Conservation (phyloP, 2,888 invertebrate species). For the Lochmaea crataegi region DNA sequence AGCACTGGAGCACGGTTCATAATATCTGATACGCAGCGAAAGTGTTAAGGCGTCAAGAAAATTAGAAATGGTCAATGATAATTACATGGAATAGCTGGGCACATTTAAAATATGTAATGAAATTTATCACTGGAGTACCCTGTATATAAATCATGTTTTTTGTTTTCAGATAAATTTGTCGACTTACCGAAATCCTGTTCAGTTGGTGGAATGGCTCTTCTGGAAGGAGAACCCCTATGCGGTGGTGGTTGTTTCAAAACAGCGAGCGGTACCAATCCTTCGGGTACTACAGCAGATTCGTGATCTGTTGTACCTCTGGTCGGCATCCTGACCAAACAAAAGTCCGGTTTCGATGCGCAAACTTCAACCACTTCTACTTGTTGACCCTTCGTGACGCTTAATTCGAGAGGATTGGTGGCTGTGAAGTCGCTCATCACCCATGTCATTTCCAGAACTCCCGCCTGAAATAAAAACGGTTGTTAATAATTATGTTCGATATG, state of each 20-base stretch:
- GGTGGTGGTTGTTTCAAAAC: slow-evolving; percentile 82
- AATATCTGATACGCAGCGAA: too few species aligned
- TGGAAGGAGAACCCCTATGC: slow-evolving; percentile 70
- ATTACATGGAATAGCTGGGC: too few species aligned
- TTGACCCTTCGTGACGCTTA: slow-evolving; percentile 89
- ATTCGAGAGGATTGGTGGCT: slow-evolving; percentile 80
- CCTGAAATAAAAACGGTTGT: slow-evolving; percentile 66
- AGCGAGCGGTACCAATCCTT: slow-evolving; percentile 84
- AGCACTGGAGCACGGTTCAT: too few species aligned
- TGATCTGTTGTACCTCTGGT: slow-evolving; percentile 43
- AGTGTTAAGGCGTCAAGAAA: too few species aligned
- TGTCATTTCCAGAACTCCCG: slow-evolving; percentile 86
- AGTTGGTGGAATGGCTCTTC: slow-evolving; percentile 55
- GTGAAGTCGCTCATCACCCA: slow-evolving; percentile 93
- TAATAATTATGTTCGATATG: too few species aligned
- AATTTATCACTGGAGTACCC: too few species aligned
- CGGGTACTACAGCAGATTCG: slow-evolving; percentile 70
- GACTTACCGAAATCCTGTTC: slow-evolving; percentile 42
- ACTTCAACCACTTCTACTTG: slow-evolving; percentile 93
- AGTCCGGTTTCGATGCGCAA: slow-evolving; percentile 75
- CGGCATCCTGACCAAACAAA: slow-evolving; percentile 77
- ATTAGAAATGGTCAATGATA: too few species aligned
- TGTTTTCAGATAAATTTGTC: too few species aligned
- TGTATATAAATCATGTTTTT: too few species aligned
- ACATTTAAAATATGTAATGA: too few species aligned